phyloP scores from a whole-genome alignment of 2,113 vertebrate genomes.

The Speoplatyrhinus poulsoni region DNA sequence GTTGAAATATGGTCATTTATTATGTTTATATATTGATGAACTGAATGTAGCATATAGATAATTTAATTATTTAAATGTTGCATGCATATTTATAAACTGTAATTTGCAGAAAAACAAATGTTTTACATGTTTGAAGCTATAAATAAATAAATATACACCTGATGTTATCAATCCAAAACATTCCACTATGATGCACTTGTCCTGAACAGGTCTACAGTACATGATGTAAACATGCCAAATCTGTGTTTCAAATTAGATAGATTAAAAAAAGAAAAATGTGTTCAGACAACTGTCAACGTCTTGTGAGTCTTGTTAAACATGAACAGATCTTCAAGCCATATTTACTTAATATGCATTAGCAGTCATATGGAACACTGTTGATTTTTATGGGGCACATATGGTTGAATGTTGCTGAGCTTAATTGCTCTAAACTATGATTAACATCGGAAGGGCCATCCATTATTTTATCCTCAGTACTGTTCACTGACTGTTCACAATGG shows the following conservation, averaged over 20 bases:
- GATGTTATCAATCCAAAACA: background rate
- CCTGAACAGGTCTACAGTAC: background rate
- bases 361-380: slow-evolving; percentile 62
- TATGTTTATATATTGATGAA: slow-evolving; percentile 51
- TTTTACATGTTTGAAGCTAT: slow-evolving; percentile 11
- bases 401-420: slow-evolving; percentile 63
- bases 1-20: slow-evolving; percentile 54
- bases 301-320: slow-evolving; percentile 45
- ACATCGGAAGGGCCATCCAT: slow-evolving; percentile 55
- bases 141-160: slow-evolving; percentile 15
- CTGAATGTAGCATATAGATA: background rate
- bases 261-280: background rate
- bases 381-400: slow-evolving; percentile 67
- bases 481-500: slow-evolving; percentile 19
- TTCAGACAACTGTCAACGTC: slow-evolving; percentile 23
- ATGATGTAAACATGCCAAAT: background rate
- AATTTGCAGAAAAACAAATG: slow-evolving; percentile 10
- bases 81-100: background rate
- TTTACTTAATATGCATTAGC: slow-evolving; percentile 52
- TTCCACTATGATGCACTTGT: background rate
- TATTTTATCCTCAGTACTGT: slow-evolving; percentile 28
- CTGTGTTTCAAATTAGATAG: background rate
- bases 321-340: slow-evolving; percentile 50
- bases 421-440: slow-evolving; percentile 67
- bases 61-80: slow-evolving; percentile 9